Percentiles rank a stretch among this genome's conserved stretches.
These are phyloP conservation scores for Clusia tigrina DNA, from an alignment of 2,888 invertebrate species.

Conservation along the genomic window DNA sequence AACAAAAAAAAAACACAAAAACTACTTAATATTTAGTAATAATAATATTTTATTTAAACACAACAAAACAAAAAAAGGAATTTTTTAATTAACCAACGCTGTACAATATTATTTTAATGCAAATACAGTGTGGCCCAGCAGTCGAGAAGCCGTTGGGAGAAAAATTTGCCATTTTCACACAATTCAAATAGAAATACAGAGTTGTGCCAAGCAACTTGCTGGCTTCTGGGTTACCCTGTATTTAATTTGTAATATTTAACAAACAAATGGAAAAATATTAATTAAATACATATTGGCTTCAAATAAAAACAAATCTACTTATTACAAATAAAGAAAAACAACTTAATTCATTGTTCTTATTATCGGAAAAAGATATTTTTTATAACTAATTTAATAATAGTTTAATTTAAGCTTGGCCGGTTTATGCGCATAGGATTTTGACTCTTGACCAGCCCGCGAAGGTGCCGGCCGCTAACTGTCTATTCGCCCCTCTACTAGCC, in stretches of 20 bases:
- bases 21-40: not conserved
- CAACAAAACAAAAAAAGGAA: too few relatives aligned
- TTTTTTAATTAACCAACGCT: slow-evolving; percentile 40
- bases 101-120: slow-evolving; percentile 33
- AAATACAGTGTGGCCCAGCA: too few relatives aligned
- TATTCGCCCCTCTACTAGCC: too few relatives aligned
- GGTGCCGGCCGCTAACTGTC: too few relatives aligned
- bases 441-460: too few relatives aligned
- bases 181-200: not conserved
- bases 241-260: not conserved
- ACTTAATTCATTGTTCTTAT: slow-evolving; percentile 17
- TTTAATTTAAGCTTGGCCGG: too few relatives aligned
- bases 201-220: not conserved
- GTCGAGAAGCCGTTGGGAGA: too few relatives aligned
- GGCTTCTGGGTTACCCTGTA: not conserved
- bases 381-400: slow-evolving; percentile 49
- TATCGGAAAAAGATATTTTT: too few relatives aligned
- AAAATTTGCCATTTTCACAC: not conserved
- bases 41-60: slow-evolving; percentile 32
- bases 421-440: too few relatives aligned
- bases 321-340: slow-evolving; percentile 22
- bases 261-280: slow-evolving; percentile 13
- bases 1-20: slow-evolving; percentile 9
- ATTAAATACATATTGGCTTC: slow-evolving; percentile 39
- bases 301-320: slow-evolving; percentile 36